phyloP scores from a whole-genome alignment of 2,113 vertebrate genomes.

The Sprattus sprattus region DNA sequence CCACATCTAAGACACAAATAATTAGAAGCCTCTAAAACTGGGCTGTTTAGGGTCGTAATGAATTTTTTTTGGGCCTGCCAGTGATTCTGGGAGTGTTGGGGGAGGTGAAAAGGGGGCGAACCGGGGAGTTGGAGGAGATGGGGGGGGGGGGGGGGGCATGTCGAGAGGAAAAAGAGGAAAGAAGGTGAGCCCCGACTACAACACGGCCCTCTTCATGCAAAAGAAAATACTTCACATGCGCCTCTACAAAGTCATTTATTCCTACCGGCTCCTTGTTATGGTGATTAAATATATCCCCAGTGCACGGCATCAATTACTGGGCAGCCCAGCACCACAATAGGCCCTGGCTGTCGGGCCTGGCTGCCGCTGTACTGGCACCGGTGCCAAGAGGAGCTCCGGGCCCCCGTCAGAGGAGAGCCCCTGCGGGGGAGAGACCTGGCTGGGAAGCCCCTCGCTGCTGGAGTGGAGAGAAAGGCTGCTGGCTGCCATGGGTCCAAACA shows the following conservation, averaged over 20 bases:
- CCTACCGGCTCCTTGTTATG: constrained; percentile 69
- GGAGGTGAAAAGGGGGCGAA: constrained; percentile 33
- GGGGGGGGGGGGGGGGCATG: neutral
- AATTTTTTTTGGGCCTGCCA: constrained; percentile 72
- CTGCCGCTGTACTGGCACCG: constrained; percentile 64
- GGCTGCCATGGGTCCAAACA: constrained; percentile 16
- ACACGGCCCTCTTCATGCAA: neutral
- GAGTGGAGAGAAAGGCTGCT: constrained; percentile 24
- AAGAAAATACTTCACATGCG: constrained; percentile 44
- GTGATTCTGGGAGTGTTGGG: constrained; percentile 45
- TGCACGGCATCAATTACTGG: constrained; percentile 75
- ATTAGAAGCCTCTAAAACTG: constrained; percentile 85
- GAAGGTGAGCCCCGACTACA: neutral
- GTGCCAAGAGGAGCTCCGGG: constrained; percentile 45
- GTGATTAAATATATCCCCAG: constrained; percentile 77
- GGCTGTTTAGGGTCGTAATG: constrained; percentile 79
- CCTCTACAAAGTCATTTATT: constrained; percentile 77
- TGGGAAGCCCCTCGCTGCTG: constrained; percentile 25
- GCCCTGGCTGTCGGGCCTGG: constrained; percentile 48
- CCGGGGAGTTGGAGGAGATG: constrained; percentile 42
- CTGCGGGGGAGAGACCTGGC: constrained; percentile 46
- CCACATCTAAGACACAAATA: constrained; percentile 86
- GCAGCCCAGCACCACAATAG: constrained; percentile 59
- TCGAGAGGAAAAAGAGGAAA: constrained; percentile 40
- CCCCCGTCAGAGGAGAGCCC: constrained; percentile 11